Evolutionary conservation across 2,797 vertebrate genomes (phyloP).

Genomic region (Meriones psammophilus): DNA sequence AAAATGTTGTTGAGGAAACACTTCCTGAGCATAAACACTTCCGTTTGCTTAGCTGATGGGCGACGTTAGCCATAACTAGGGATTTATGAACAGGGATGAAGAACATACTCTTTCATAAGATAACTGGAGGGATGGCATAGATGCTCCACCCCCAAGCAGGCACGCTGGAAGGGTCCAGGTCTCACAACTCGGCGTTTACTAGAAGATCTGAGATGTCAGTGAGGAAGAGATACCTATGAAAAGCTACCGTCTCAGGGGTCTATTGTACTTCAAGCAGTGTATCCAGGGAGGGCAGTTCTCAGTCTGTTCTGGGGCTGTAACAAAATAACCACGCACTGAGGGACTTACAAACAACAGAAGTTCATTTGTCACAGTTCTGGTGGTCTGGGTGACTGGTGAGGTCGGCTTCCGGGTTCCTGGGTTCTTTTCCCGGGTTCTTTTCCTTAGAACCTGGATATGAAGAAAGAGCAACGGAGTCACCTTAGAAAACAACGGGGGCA

Average conservation of each 20-base stretch:
- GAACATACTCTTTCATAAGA: background rate
- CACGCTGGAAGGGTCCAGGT: background rate
- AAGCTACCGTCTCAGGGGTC: too few relatives aligned
- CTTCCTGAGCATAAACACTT: constrained; percentile 6
- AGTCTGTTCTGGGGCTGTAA: background rate
- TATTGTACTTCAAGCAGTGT: background rate
- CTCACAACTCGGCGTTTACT: background rate
- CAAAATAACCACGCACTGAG: background rate
- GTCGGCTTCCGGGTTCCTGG: background rate
- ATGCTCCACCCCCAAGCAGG: background rate
- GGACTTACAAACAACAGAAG: background rate
- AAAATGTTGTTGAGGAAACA: constrained; percentile 47
- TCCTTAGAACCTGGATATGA: background rate
- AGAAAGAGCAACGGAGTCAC: background rate
- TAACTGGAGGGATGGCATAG: background rate
- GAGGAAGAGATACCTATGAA: background rate
- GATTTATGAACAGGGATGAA: constrained; percentile 24
- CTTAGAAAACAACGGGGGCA: background rate
- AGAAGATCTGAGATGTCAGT: background rate
- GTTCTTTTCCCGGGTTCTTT: background rate
- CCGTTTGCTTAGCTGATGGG: constrained; percentile 8
- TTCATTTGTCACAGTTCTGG: background rate
- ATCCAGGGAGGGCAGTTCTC: background rate
- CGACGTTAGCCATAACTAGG: background rate
- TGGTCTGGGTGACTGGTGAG: background rate